Base-by-base conservation (phyloP, 2,113 vertebrate species). In the Neoarius graeffei region DNA sequence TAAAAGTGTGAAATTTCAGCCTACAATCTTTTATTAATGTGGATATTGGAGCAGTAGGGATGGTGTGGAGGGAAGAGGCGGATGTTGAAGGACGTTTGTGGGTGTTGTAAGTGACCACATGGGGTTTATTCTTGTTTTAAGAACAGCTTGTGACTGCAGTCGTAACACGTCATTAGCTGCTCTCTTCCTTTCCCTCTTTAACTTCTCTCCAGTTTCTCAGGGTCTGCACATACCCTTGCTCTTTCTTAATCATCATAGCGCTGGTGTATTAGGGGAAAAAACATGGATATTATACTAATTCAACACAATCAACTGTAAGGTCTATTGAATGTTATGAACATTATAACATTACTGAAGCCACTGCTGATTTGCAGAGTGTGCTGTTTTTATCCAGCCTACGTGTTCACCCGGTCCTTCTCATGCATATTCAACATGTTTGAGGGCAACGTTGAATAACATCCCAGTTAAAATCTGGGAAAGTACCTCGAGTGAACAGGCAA, bases 121-220 rank as follows among this genome's bases (percentile, higher is more conserved):
- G 42, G 23, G 48, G 66, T 30, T 84, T 88, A 86, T 83, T 87
- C 74, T 84, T 14, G 84, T 91, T 59, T 62, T 52, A 27, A 82
- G 54, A 73, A 85, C 87, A 81, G 62, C 50, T 71, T 85, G 87
- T 88, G 83, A 85, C 87, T 88, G 73, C 20, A 48, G 60, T 85
- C 59, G 19, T 67, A 54, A 80, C 48, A 56, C 23, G 50, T 79
- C 50, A 54, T n/a, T 60, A 60, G 15, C 79, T 81, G 13, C 77
- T 56, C 77, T 81, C n/a, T 42, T 79, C 48, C 17, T 59, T 52
- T 60, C 77, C n/a, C n/a, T 30, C 6, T 35, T 60, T 67, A 9
- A 52, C n/a, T n/a, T 20, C 57, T 83, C 71, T 77, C 60, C 60
- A 77, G 71, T 64, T 74, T 66, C 25, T 87, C 56, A 62, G 64